Evolutionary conservation across 1,140 invertebrate genomes (phyloP).

Genomic region (Dermatophagoides farinae): DNA sequence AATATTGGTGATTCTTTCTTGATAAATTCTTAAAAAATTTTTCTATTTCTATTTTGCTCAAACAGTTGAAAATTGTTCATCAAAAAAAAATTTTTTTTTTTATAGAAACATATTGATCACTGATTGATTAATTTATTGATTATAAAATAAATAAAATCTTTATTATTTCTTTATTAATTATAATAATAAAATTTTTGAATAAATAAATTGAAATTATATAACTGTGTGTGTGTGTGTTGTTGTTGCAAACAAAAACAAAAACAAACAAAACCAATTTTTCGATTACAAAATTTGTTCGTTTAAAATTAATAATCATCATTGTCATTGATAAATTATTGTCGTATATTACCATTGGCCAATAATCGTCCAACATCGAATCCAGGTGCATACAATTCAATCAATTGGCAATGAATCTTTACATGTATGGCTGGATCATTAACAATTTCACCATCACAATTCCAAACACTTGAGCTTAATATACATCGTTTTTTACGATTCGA

Average conservation of each 20-base stretch:
- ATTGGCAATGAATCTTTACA: constrained; percentile 32
- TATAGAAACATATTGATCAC: too few relatives aligned
- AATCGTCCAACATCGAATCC: constrained; percentile 2
- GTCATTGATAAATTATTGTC: too few relatives aligned
- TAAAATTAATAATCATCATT: too few relatives aligned
- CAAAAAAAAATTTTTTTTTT: too few relatives aligned
- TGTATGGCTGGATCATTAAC: constrained; percentile 42
- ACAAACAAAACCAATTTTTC: background rate
- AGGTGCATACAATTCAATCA: constrained; percentile 5
- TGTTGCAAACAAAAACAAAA: background rate
- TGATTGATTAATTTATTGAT: too few relatives aligned
- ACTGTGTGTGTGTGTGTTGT: background rate
- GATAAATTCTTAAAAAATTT: too few relatives aligned
- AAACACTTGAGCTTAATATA: constrained; percentile 29
- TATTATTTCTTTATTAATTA: too few relatives aligned
- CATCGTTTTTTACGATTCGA: background rate
- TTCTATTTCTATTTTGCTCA: too few relatives aligned
- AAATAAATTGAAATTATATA: background rate
- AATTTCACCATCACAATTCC: constrained; percentile 72
- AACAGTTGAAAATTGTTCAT: too few relatives aligned
- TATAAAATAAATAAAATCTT: too few relatives aligned
- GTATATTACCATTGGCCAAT: background rate
- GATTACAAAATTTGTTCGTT: background rate
- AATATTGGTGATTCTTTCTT: too few relatives aligned
- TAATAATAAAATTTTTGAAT: too few relatives aligned